Conservation (phyloP, 2,797 vertebrate species). For the Falco cherrug region DNA sequence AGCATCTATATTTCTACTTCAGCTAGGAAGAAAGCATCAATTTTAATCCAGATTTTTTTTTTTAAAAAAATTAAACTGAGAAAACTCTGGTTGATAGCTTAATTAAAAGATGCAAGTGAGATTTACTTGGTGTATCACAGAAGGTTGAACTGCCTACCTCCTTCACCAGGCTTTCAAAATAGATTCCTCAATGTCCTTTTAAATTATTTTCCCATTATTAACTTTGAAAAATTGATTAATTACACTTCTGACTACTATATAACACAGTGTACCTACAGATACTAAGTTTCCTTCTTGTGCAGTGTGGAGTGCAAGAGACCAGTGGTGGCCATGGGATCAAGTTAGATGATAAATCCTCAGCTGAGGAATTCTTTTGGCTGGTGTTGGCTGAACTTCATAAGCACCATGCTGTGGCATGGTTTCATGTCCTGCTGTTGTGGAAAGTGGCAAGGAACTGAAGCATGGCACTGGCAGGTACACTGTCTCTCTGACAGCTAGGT, state of each 20-base stretch:
- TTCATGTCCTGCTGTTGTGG: neutral
- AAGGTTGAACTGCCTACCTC: neutral
- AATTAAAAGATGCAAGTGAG: neutral
- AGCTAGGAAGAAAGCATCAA: neutral
- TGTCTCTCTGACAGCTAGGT: neutral
- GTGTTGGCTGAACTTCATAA: neutral
- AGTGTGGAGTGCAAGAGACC: rapidly evolving
- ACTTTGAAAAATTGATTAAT: neutral
- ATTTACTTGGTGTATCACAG: rapidly evolving
- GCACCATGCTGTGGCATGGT: rapidly evolving
- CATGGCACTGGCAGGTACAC: neutral
- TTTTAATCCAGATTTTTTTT: neutral
- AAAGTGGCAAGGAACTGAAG: neutral
- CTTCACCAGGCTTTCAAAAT: neutral
- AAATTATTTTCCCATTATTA: neutral
- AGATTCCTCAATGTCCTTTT: neutral
- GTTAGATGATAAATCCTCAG: neutral
- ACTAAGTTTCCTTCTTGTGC: neutral
- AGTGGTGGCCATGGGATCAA: neutral
- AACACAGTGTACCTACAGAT: rapidly evolving
- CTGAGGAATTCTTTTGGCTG: neutral
- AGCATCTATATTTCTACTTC: neutral
- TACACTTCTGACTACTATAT: neutral
- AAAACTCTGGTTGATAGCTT: neutral
- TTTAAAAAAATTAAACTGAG: neutral